Base-by-base conservation (phyloP, 2,113 vertebrate genomes). In the Maccullochella peelii region DNA sequence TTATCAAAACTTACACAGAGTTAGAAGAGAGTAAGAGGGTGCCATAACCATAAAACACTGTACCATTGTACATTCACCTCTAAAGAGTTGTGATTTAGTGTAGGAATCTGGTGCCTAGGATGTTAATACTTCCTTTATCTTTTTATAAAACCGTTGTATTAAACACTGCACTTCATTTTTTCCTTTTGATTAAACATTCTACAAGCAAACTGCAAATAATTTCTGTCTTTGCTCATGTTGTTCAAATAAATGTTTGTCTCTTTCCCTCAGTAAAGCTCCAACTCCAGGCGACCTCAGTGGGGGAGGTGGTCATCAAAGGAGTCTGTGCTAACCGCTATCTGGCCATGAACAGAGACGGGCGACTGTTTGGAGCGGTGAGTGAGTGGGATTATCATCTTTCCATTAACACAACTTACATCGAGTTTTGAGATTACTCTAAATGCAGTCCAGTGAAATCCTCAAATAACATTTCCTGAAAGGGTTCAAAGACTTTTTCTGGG, bases 291-390 rank as follows among this genome's bases (percentile, higher is more conserved):
- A 98, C 97, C 74, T 96, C 98, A 2, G 95, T 97, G 86, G 98
- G 98, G 42, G 97, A 99, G 52, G 97, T 99, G 77, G 96, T 98
- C 50, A 99, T 99, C 94, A 99, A 99, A 91, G 98, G 98, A 0
- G 86, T 98, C 8, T 96, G 94, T 30, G 97, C 98, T 0, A 98
- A 98, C 89, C 97, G 97, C 40, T 99, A 98, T 73, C 96, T 99
- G 87, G 97, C 98, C 5, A 99, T 99, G 98, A 98, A 96, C 93
- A 95, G 97, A 79, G 98, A 99, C 0, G 98, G 98, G 47, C 95
- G 97, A 67, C 92, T 99, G 77, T 96, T 97, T 92, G 97, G 96
- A 83, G 91, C 95, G 90, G 98, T 99, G 94, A 98, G 98, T 93
- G 66, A 69, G 36, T 23, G 55, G 11, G 0, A 0, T n/a, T 57